phyloP scores from a whole-genome alignment of 1,140 invertebrate species.

The Drosophila tani region DNA sequence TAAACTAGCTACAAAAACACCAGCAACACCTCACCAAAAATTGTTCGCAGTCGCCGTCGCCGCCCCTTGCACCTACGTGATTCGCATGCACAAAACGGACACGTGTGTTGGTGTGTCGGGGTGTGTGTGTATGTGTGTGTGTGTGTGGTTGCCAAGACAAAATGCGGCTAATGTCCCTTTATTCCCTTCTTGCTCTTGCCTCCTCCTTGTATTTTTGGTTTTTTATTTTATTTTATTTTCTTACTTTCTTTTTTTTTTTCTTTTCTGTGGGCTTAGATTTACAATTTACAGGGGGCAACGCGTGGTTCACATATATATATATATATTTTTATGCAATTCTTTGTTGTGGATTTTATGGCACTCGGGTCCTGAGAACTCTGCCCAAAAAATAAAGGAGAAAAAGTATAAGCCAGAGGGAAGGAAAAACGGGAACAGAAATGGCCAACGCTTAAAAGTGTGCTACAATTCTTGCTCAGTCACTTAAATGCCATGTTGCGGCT shows the following conservation, averaged over 20 bases:
- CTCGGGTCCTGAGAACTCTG: conserved; percentile 29
- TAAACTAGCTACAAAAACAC: conserved; percentile 82
- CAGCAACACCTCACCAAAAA: conserved; percentile 52
- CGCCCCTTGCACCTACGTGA: conserved; percentile 30
- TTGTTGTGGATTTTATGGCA: conserved; percentile 58
- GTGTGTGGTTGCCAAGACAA: conserved; percentile 71
- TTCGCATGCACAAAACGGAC: conserved; percentile 59
- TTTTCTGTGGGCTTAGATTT: conserved; percentile 68
- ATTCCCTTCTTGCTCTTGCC: background rate
- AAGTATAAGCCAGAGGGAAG: background rate
- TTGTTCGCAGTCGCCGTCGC: conserved; percentile 3
- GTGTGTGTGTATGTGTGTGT: conserved; percentile 19
- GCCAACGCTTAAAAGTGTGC: conserved; percentile 51
- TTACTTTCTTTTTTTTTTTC: background rate
- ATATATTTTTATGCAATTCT: conserved; percentile 33
- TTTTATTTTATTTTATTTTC: conserved; percentile 8
- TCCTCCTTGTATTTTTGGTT: conserved; percentile 1
- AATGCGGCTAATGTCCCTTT: conserved; percentile 80
- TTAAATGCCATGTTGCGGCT: conserved; percentile 3
- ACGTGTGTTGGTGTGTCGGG: conserved; percentile 47
- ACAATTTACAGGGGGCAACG: conserved; percentile 59
- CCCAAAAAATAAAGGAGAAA: background rate
- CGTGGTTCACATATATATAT: conserved; percentile 20
- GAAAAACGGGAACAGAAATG: conserved; percentile 11
- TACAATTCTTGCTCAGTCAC: conserved; percentile 35